Evolutionary conservation across 1,140 invertebrate species (phyloP).

Genomic region (Drosophila biarmipes): DNA sequence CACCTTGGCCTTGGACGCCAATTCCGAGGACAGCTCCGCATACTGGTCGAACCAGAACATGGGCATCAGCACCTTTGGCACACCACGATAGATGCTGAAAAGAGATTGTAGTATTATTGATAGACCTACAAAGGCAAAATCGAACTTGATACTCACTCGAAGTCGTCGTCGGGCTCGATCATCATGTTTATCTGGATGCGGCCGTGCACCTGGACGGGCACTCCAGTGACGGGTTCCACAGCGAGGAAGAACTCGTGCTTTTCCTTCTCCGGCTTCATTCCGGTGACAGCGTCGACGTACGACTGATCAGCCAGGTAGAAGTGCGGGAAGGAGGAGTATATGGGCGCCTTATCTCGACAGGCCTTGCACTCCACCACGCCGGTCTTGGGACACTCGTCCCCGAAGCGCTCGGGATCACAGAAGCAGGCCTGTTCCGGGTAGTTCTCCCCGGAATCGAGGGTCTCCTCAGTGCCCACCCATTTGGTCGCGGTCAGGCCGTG

Average conservation of each 20-base stretch:
- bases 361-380: slow-evolving; percentile 89
- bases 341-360: slow-evolving; percentile 90
- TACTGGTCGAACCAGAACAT: slow-evolving; percentile 91
- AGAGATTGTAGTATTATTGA: neutral
- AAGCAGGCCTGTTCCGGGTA: slow-evolving; percentile 87
- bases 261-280: slow-evolving; percentile 89
- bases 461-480: slow-evolving; percentile 87
- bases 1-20: slow-evolving; percentile 86
- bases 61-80: slow-evolving; percentile 87
- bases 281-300: slow-evolving; percentile 87
- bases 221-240: slow-evolving; percentile 89
- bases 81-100: slow-evolving; percentile 85
- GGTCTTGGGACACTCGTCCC: slow-evolving; percentile 85
- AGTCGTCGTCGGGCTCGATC: slow-evolving; percentile 86
- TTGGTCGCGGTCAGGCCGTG: slow-evolving; percentile 86
- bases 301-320: slow-evolving; percentile 92
- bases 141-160: slow-evolving; percentile 85
- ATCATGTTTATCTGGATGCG: slow-evolving; percentile 91
- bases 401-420: slow-evolving; percentile 75
- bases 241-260: slow-evolving; percentile 89
- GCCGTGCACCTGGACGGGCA: slow-evolving; percentile 89
- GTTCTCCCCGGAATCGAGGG: slow-evolving; percentile 89
- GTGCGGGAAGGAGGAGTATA: slow-evolving; percentile 94
- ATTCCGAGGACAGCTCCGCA: slow-evolving; percentile 86
- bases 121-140: neutral